Conservation (phyloP, 2,888 invertebrate genomes). For the Euphydryas editha region DNA sequence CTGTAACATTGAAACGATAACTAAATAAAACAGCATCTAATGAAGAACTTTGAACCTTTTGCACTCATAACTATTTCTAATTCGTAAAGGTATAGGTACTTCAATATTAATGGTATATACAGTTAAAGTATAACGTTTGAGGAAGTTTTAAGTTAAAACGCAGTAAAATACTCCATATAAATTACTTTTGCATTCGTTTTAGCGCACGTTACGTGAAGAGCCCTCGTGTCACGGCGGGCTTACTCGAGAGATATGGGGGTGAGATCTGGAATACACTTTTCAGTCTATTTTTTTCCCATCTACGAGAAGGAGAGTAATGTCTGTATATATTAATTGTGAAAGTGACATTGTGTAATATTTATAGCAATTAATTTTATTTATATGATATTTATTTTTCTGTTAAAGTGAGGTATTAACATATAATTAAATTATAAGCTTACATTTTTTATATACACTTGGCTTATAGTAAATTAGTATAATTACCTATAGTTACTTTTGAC, state of each 20-base stretch:
- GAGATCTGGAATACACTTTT: neutral
- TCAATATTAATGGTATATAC: neutral
- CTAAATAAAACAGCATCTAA: too few relatives aligned
- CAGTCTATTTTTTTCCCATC: neutral
- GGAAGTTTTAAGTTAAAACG: neutral
- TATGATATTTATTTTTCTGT: too few relatives aligned
- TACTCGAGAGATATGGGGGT: neutral
- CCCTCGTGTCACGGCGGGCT: neutral
- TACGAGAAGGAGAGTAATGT: neutral
- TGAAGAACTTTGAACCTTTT: too few relatives aligned
- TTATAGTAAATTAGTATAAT: too few relatives aligned
- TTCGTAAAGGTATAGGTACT: neutral
- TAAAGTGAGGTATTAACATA: too few relatives aligned
- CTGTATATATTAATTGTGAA: too few relatives aligned
- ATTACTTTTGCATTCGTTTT: constrained; percentile 4
- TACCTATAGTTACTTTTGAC: too few relatives aligned
- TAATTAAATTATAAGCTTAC: too few relatives aligned
- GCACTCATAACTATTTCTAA: neutral
- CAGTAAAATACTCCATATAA: neutral
- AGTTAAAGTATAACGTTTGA: neutral
- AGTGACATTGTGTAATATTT: too few relatives aligned
- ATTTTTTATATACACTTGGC: too few relatives aligned
- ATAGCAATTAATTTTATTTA: too few relatives aligned
- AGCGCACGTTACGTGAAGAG: constrained; percentile 2
- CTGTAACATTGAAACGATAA: too few relatives aligned